phyloP scores from a whole-genome alignment of 2,888 invertebrate species.

The Drosophila parthenogenetica region DNA sequence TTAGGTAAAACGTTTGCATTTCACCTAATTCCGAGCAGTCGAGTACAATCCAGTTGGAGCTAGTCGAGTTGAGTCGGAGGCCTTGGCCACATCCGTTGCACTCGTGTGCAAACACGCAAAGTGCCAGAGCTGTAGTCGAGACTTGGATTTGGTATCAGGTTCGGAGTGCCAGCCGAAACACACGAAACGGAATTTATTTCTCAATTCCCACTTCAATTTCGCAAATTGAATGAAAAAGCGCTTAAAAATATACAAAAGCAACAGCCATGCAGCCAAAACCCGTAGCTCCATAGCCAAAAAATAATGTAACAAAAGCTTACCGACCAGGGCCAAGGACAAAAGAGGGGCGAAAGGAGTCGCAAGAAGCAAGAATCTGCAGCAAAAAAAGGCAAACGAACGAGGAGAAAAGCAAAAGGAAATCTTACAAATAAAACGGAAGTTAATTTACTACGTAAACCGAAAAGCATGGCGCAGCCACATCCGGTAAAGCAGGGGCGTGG shows the following conservation, averaged over 20 bases:
- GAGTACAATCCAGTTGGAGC: background rate
- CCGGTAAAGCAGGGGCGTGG: conserved; percentile 46
- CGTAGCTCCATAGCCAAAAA: conserved; percentile 54
- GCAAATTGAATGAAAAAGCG: conserved; percentile 84
- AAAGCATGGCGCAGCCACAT: conserved; percentile 81
- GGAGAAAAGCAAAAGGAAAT: conserved; percentile 78
- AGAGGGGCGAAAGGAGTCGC: background rate
- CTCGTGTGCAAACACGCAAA: conserved; percentile 67
- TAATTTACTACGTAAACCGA: conserved; percentile 83
- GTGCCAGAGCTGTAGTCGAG: conserved; percentile 26
- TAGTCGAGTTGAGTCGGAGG: conserved; percentile 15
- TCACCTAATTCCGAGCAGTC: conserved; percentile 73
- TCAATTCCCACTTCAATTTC: conserved; percentile 84
- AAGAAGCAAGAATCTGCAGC: conserved; percentile 42
- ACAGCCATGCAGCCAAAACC: conserved; percentile 41
- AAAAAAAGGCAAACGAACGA: conserved; percentile 58
- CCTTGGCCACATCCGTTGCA: conserved; percentile 71
- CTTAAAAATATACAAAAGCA: conserved; percentile 82
- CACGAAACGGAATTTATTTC: conserved; percentile 81
- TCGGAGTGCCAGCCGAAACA: conserved; percentile 53
- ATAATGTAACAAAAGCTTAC: conserved; percentile 72
- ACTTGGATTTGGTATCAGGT: conserved; percentile 39
- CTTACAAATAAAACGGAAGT: conserved; percentile 83
- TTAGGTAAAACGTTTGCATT: conserved; percentile 80
- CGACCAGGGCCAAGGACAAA: conserved; percentile 22